Evolutionary conservation across 2,888 invertebrate genomes (phyloP), one percentile per base, ranked within the genome.

Genomic region (Nebria brevicollis): DNA sequence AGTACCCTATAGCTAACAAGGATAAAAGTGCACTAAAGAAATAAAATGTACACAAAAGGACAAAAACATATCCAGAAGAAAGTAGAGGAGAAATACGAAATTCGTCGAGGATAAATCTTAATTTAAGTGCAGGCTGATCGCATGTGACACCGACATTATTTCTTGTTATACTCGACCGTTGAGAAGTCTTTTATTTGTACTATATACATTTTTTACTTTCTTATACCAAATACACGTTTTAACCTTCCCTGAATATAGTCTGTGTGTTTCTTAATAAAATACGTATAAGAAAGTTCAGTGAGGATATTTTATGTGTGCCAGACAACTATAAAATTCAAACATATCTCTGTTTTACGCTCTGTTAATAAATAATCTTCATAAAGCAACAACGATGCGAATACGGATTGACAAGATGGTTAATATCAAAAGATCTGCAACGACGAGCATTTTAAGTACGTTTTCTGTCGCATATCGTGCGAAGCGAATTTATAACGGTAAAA

Each of bases 301-400:
- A 20, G 20, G 20, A 20, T 20, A 20, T 20, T 20, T 20, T 20
- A 20, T 20, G 20, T 20, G 20, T 20, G 25, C 26, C 25, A 73
- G 72, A 79, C 75, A 79, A 79, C 79, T 79, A 66, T 79, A 75
- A 70, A 77, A 79, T 75, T 79, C 79, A 79, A 79, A 79, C 73
- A 66, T 66, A 79, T 20, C 20, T 20, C 20, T 20, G 79, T 75
- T 79, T 79, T 79, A 79, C 79, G 74, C 54, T 43, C 66, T 75
- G 73, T 79, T 79, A 79, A 79, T 79, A 74, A 72, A 68, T 79
- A 79, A 79, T 79, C 66, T 74, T 43, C 73, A 75, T 66, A 68
- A 79, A 79, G 64, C 20, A 43, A 66, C 68, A 74, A 13, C 25
- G 25, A 26, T 70, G 26, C 15, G 26, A 11, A 70, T 70, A 70